Evolutionary conservation across 2,888 invertebrate genomes (phyloP).

Genomic region (Heliconius charithonia): DNA sequence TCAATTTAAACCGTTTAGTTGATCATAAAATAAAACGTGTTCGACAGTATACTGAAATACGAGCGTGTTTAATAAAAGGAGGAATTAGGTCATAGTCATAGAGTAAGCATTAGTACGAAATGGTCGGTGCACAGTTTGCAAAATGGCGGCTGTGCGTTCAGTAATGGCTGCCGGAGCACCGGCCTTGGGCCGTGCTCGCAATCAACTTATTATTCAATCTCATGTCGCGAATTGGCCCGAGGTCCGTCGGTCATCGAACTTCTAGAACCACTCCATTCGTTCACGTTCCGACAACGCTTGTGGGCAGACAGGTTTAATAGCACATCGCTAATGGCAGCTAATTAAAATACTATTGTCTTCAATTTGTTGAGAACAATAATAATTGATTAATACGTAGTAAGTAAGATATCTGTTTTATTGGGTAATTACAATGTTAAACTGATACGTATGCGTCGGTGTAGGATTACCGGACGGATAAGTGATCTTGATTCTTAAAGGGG

Average conservation of each 20-base stretch:
- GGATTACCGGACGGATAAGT: constrained; percentile 9
- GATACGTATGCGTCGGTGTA: not conserved
- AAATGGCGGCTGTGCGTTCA: constrained; percentile 73
- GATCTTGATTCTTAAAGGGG: not conserved
- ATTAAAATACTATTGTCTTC: constrained; percentile 31
- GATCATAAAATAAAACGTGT: constrained; percentile 6
- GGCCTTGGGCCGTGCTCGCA: constrained; percentile 79
- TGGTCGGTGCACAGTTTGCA: constrained; percentile 64
- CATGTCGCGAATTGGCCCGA: constrained; percentile 83
- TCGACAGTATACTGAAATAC: constrained; percentile 16
- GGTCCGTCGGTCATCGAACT: constrained; percentile 77
- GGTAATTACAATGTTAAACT: constrained; percentile 13
- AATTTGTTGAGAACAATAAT: constrained; percentile 12
- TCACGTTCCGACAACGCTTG: constrained; percentile 42
- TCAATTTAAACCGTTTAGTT: not conserved
- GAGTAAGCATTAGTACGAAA: constrained; percentile 49
- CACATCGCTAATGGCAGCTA: constrained; percentile 34
- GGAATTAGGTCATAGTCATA: constrained; percentile 36
- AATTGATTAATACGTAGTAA: constrained; percentile 12
- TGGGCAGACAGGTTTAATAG: constrained; percentile 40
- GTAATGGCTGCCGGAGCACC: constrained; percentile 76
- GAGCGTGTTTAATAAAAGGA: constrained; percentile 3
- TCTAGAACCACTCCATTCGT: constrained; percentile 62
- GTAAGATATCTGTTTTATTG: not conserved
- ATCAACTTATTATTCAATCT: constrained; percentile 84